Evolutionary conservation across 2,113 vertebrate species (phyloP).

Genomic region (Dicerorhinus sumatrensis): DNA sequence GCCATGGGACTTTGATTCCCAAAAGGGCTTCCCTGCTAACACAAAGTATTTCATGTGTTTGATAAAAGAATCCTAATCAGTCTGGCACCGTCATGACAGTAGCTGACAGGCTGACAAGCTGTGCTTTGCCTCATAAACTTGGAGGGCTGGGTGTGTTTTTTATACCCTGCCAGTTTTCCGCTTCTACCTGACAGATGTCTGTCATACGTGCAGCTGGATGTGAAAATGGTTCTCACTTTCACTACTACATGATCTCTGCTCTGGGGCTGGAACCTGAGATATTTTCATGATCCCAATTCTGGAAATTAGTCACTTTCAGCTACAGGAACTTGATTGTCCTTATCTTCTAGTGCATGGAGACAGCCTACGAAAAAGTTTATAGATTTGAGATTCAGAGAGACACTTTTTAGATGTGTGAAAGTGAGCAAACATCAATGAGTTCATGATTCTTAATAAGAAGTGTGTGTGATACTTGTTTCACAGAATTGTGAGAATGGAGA

Average conservation of each 20-base stretch:
- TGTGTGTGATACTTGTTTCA: background rate
- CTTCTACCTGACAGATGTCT: slow-evolving; percentile 54
- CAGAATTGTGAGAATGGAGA: background rate
- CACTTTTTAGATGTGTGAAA: background rate
- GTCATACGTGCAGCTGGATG: accelerated
- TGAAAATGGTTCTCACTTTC: background rate
- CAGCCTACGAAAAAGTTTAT: background rate
- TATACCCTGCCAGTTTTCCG: slow-evolving; percentile 19
- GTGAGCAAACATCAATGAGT: background rate
- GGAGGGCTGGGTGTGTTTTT: slow-evolving; percentile 50
- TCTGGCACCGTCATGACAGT: slow-evolving; percentile 8
- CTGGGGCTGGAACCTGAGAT: background rate
- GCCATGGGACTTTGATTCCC: background rate
- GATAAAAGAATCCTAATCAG: background rate
- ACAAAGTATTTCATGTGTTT: background rate
- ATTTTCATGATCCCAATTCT: background rate
- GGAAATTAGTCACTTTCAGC: background rate
- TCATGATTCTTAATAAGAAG: background rate
- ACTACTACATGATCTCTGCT: accelerated
- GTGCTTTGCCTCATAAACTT: background rate
- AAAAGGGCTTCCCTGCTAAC: background rate
- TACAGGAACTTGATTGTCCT: background rate
- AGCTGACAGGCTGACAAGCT: slow-evolving; percentile 40
- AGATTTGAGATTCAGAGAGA: background rate
- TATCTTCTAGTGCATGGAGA: background rate